A percentile compares a stretch with the other conserved stretches of the same genome.
These are phyloP conservation scores for Macropis europaea DNA, from an alignment of 2,888 invertebrate genomes.

Conservation along the genomic window DNA sequence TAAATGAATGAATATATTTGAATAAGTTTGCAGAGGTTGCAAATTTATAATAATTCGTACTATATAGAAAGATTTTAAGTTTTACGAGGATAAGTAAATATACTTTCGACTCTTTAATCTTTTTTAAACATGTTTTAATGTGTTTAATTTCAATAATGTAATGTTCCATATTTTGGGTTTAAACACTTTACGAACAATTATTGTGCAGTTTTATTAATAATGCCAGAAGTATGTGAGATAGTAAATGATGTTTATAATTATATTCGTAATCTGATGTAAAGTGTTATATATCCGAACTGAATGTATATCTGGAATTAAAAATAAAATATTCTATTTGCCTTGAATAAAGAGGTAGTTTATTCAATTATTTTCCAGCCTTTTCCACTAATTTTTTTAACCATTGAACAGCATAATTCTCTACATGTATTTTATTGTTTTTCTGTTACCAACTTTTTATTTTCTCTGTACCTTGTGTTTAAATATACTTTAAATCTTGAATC, in stretches of 20 bases:
- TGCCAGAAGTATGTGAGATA: constrained; percentile 29
- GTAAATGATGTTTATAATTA: constrained; percentile 35
- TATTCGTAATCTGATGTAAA: constrained; percentile 50
- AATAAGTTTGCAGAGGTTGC: neutral
- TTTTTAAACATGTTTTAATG: constrained; percentile 1
- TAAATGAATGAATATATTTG: constrained; percentile 2
- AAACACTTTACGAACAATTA: constrained; percentile 20
- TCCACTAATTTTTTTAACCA: constrained; percentile 40
- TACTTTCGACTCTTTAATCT: neutral
- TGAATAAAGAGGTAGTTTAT: constrained; percentile 62
- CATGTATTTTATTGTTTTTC: constrained; percentile 31
- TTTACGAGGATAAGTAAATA: neutral
- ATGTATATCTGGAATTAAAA: constrained; percentile 64
- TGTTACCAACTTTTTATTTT: constrained; percentile 58
- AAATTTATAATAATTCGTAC: neutral
- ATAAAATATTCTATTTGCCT: constrained; percentile 73
- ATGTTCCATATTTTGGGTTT: too few species aligned
- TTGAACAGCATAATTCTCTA: constrained; percentile 37
- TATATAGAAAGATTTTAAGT: constrained; percentile 4
- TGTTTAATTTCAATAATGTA: constrained; percentile 8
- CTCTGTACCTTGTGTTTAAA: constrained; percentile 76
- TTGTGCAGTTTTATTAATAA: constrained; percentile 35
- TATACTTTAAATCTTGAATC: neutral
- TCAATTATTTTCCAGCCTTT: constrained; percentile 62
- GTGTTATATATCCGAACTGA: constrained; percentile 50